Conservation (phyloP, 2,888 invertebrate species). For the Pilophorus perplexus region DNA sequence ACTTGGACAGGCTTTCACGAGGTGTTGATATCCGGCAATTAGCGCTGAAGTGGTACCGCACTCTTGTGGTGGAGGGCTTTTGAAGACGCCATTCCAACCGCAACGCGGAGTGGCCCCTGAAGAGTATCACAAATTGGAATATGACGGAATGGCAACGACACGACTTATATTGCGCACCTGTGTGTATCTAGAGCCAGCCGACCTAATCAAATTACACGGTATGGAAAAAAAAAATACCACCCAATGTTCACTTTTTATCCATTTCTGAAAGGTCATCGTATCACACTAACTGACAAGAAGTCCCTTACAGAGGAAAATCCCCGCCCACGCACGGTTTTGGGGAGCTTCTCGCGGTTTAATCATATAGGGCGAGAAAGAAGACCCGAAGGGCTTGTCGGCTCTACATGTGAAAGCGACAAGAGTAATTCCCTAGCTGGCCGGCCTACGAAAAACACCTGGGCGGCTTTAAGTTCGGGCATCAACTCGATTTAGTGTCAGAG, state of each 20-base stretch:
- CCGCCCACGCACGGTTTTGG: constrained; percentile 16
- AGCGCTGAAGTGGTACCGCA: not conserved
- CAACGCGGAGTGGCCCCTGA: not conserved
- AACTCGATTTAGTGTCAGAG: constrained; percentile 32
- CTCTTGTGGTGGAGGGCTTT: not conserved
- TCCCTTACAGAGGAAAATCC: constrained; percentile 15
- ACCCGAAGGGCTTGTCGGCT: constrained; percentile 14
- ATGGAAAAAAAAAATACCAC: too few relatives aligned
- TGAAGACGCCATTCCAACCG: not conserved
- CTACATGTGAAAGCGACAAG: constrained; percentile 16
- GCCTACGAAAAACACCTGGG: constrained; percentile 5
- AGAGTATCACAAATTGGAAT: too few relatives aligned
- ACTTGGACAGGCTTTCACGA: too few relatives aligned
- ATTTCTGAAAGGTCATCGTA: not conserved
- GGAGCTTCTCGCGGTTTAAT: constrained; percentile 13
- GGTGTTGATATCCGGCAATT: constrained; percentile 25
- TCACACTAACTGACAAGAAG: constrained; percentile 18
- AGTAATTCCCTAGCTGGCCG: constrained; percentile 1
- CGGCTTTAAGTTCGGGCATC: constrained; percentile 11
- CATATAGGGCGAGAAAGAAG: constrained; percentile 6
- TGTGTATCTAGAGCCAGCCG: too few relatives aligned
- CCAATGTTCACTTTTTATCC: too few relatives aligned
- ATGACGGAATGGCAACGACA: too few relatives aligned
- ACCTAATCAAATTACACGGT: too few relatives aligned
- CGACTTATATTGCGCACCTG: too few relatives aligned